Evolutionary conservation across 2,888 invertebrate genomes (phyloP).

Genomic region (Steinernema scapterisci): DNA sequence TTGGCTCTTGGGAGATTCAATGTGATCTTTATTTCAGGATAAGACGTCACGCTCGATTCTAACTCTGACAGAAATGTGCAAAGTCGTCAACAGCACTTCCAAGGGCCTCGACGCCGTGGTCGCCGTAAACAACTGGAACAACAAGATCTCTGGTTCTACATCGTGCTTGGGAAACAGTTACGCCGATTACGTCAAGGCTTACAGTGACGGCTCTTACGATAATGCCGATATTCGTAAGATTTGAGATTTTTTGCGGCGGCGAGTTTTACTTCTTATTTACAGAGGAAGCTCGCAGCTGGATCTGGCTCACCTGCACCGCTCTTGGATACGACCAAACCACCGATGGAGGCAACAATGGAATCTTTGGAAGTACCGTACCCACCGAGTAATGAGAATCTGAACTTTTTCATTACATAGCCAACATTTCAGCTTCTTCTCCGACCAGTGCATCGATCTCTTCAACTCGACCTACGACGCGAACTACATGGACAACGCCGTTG

Average conservation of each 20-base stretch:
- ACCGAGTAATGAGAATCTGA: slow-evolving; percentile 37
- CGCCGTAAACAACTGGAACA: slow-evolving; percentile 27
- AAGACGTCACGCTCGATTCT: too few species aligned
- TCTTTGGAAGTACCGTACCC: slow-evolving; percentile 52
- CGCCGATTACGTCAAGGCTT: slow-evolving; percentile 33
- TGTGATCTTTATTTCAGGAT: too few species aligned
- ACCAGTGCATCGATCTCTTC: slow-evolving; percentile 59
- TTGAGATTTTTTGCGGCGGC: background rate
- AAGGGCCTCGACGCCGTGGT: background rate
- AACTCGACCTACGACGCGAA: slow-evolving; percentile 40
- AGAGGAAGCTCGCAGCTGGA: slow-evolving; percentile 31
- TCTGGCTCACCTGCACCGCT: slow-evolving; percentile 54
- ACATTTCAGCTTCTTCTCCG: slow-evolving; percentile 43
- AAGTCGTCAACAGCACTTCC: background rate
- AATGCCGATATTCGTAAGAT: background rate
- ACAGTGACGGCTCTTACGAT: slow-evolving; percentile 25
- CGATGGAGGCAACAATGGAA: slow-evolving; percentile 45
- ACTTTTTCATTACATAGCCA: too few species aligned
- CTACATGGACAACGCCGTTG: slow-evolving; percentile 33
- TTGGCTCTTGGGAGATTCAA: too few species aligned
- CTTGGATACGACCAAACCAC: slow-evolving; percentile 59
- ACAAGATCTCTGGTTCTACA: too few species aligned
- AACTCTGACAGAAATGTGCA: background rate
- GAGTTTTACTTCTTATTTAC: background rate
- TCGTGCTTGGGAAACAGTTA: slow-evolving; percentile 27